Evolutionary conservation across 2,888 invertebrate genomes (phyloP).

Genomic region (Argyresthia albistria): DNA sequence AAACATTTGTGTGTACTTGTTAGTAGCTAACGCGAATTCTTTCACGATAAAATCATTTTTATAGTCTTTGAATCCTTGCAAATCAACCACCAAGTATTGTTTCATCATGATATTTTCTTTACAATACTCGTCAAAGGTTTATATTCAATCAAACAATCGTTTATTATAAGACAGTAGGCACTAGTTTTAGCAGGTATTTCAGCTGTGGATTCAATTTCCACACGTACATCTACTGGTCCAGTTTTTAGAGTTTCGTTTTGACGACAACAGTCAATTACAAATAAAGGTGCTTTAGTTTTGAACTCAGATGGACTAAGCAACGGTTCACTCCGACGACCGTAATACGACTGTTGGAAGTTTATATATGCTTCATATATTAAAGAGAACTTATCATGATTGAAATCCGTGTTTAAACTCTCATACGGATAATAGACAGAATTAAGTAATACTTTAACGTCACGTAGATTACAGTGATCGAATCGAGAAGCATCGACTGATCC

Average conservation of each 20-base stretch:
- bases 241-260: slow-evolving; percentile 19
- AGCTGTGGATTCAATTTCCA: slow-evolving; percentile 19
- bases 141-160: slow-evolving; percentile 17
- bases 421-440: slow-evolving; percentile 9
- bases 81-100: slow-evolving; percentile 4
- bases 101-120: slow-evolving; percentile 12
- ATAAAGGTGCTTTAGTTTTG: slow-evolving; percentile 16
- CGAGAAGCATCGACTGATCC: slow-evolving; percentile 12
- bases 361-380: slow-evolving; percentile 8
- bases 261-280: slow-evolving; percentile 20
- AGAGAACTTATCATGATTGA: not conserved
- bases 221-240: slow-evolving; percentile 18
- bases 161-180: slow-evolving; percentile 18
- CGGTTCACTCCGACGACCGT: slow-evolving; percentile 7
- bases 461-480: slow-evolving; percentile 18
- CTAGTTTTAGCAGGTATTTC: slow-evolving; percentile 17
- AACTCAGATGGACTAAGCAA: slow-evolving; percentile 12
- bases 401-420: slow-evolving; percentile 5
- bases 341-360: slow-evolving; percentile 10
- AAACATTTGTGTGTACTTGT: slow-evolving; percentile 1
- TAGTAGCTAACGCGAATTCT: slow-evolving; percentile 4
- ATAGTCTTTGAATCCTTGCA: slow-evolving; percentile 7
- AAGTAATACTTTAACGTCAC: slow-evolving; percentile 6
- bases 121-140: slow-evolving; percentile 15
- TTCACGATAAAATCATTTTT: slow-evolving; percentile 8